Base-by-base conservation (phyloP, 2,113 vertebrate species). In the Tachuris rubrigastra region DNA sequence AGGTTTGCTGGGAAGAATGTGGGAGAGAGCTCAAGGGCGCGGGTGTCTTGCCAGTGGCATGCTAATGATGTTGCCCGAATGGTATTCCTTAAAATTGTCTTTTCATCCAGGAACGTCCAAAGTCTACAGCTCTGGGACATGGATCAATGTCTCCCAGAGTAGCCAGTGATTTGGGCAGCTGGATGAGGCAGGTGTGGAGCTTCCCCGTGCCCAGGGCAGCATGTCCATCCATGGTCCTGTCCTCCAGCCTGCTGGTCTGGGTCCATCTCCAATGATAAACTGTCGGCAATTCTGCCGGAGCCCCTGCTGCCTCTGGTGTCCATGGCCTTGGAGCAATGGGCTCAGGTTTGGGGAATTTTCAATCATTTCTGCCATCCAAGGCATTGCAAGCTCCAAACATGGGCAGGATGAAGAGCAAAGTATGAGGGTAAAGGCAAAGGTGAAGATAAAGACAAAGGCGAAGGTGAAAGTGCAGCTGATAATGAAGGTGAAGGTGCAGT, bases 311-410 rank as follows among this genome's bases (percentile, higher is more conserved):
- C 39, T 47, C 41, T 47, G 58, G 10, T 24, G 27, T 31, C 33
- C 25, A 3, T 3, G 35, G 27, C 17, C 39, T 27, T 0, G 0
- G 41, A 76, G 63, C 9, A 52, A 19, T 1, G 2, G 44, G 42
- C 13, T 73, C 2, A 0, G 13, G 8, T 41, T 78, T 42, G 35
- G 14, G 37, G 52, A 46, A 21, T 15, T 76, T 95, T 24, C 5
- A 5, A 30, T 92, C 0, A 0, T 53, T 85, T 11, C 46, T 73
- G 37, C 7, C 44, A 19, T 37, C 11, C 49, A 19, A 42, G 12
- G 13, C 14, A 20, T 6, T 39, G 55, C 31, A 60, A 30, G 10
- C 12, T 75, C 30, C 0, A 0, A 14, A 14, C 28, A 5, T 1
- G 8, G 30, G 41, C 35, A 76, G 28, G 28, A 39, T 20, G 6